Evolutionary conservation across 2,888 invertebrate species (phyloP).

Genomic region (Gastracanthus pulcherrimus): DNA sequence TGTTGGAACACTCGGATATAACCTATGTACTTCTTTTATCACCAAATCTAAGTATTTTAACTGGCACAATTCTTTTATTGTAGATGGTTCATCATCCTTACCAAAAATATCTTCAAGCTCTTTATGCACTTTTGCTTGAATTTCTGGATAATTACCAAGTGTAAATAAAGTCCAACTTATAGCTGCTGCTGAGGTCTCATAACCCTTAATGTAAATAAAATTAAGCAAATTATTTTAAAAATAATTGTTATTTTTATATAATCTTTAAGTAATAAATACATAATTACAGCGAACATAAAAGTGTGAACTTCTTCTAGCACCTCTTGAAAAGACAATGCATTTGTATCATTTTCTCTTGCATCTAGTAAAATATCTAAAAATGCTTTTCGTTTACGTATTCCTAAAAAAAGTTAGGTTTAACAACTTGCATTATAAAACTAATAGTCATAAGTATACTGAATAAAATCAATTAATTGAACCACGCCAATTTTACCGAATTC

Average conservation of each 20-base stretch:
- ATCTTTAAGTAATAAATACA: no score
- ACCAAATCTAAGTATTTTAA: constrained; percentile 80
- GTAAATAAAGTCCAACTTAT: constrained; percentile 79
- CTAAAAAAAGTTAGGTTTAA: constrained; percentile 63
- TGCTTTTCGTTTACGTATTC: constrained; percentile 82
- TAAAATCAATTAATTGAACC: no score
- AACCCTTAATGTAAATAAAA: constrained; percentile 71
- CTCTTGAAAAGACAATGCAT: constrained; percentile 80
- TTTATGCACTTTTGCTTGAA: constrained; percentile 77
- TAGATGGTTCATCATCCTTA: constrained; percentile 63
- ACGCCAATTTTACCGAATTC: background rate
- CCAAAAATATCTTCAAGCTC: constrained; percentile 76
- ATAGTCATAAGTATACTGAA: no score
- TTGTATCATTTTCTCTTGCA: constrained; percentile 80
- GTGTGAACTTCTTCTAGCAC: constrained; percentile 86
- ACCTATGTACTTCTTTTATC: constrained; percentile 80
- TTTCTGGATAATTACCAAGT: constrained; percentile 77
- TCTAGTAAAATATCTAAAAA: constrained; percentile 84
- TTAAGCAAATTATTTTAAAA: no score
- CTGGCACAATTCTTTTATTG: constrained; percentile 71
- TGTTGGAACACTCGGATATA: constrained; percentile 80
- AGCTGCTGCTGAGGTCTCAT: constrained; percentile 79
- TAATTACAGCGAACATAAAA: constrained; percentile 84
- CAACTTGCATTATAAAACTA: background rate
- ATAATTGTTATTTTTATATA: no score